These are phyloP conservation scores for Drosophila cardini DNA, from an alignment of 1,140 invertebrate species.

Conservation along the genomic window DNA sequence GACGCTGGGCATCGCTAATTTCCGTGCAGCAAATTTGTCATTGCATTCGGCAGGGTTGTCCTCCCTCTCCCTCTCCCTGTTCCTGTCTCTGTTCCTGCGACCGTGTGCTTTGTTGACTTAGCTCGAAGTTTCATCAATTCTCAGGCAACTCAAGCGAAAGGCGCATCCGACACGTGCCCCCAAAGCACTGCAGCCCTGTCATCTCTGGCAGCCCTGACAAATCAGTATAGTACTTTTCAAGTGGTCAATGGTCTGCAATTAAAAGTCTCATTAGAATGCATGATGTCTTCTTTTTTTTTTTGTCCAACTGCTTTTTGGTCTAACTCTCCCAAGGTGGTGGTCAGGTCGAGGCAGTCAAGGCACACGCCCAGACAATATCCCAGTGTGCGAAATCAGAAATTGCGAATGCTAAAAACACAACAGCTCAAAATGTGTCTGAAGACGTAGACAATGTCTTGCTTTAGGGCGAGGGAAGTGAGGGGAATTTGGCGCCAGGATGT, in stretches of 20 bases:
- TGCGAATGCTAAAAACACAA: conserved; percentile 57
- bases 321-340: conserved; percentile 25
- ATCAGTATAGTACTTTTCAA: conserved; percentile 62
- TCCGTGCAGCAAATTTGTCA: conserved; percentile 78
- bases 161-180: conserved; percentile 76
- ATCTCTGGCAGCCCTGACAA: conserved; percentile 43
- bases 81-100: conserved; percentile 13
- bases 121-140: conserved; percentile 58
- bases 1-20: conserved; percentile 76
- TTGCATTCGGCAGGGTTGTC: conserved; percentile 45
- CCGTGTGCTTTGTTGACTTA: conserved; percentile 47
- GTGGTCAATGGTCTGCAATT: conserved; percentile 80
- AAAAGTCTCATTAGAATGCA: conserved; percentile 81
- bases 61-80: conserved; percentile 24
- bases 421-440: conserved; percentile 65
- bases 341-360: conserved; percentile 15
- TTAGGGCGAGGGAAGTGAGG: conserved; percentile 8
- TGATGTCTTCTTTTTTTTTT: conserved; percentile 58
- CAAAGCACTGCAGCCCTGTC: background rate
- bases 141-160: conserved; percentile 72
- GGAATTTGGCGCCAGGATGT: conserved; percentile 71
- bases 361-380: conserved; percentile 14
- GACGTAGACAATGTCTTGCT: conserved; percentile 4
- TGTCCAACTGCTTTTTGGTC: too few relatives aligned
- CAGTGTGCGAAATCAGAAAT: conserved; percentile 23